Evolutionary conservation across 92 coral and sea anemone genomes (phyloP).

Genomic region (Epizoanthus ramosus): DNA sequence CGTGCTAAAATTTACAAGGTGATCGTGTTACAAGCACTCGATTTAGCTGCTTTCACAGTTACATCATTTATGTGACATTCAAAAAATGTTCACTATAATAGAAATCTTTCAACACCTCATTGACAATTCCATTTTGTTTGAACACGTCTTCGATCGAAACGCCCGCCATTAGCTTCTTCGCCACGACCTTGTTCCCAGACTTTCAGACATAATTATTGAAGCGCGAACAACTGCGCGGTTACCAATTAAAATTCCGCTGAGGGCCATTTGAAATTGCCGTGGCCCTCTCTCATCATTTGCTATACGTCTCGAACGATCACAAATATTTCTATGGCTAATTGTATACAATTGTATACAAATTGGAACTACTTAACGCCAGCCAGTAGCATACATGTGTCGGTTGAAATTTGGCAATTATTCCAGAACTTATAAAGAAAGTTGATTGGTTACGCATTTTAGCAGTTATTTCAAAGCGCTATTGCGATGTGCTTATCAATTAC

Average conservation of each 20-base stretch:
- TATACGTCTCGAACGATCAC: no score
- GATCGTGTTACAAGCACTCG: not conserved
- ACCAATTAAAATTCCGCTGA: conserved; percentile 17
- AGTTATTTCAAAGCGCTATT: no score
- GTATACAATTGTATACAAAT: no score
- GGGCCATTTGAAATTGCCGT: not conserved
- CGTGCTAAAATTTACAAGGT: not conserved
- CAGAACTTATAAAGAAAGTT: no score
- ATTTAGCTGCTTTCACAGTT: not conserved
- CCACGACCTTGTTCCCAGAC: no score
- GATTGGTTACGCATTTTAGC: no score
- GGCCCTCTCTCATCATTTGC: not conserved
- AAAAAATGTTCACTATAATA: not conserved
- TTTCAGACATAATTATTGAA: no score
- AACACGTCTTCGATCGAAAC: not conserved
- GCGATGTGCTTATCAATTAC: no score
- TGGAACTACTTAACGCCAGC: no score
- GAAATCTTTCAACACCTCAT: conserved; percentile 9
- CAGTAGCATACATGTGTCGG: no score
- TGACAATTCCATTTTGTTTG: not conserved
- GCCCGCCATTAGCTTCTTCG: not conserved
- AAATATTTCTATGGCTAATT: no score
- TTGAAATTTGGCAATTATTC: no score
- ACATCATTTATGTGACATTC: not conserved
- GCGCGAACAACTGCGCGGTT: not conserved